A percentile compares a stretch with the other conserved stretches of the same genome.
phyloP scores from a whole-genome alignment of 2,113 vertebrate species.

The Chloroceryle aenea region DNA sequence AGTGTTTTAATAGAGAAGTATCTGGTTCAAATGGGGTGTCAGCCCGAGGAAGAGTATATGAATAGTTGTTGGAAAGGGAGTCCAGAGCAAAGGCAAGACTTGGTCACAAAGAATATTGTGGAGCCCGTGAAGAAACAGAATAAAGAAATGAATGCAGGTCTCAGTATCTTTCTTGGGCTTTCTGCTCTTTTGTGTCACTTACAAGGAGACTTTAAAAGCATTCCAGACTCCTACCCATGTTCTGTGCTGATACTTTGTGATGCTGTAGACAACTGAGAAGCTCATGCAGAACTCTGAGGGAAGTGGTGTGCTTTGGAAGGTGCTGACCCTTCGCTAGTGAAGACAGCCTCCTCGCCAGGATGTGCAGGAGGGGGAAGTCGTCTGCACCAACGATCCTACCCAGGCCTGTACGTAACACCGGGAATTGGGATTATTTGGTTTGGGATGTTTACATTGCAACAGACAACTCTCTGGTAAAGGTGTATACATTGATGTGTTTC shows the following conservation, averaged over 20 bases:
- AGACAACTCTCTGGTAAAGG: background rate
- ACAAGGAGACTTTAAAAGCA: accelerated
- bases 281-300: background rate
- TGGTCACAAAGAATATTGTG: background rate
- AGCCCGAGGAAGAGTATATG: background rate
- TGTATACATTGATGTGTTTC: background rate
- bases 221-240: background rate
- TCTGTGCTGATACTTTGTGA: background rate
- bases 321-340: background rate
- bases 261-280: too few relatives aligned
- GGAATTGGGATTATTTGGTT: background rate
- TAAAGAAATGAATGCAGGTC: background rate
- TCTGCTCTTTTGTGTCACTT: background rate
- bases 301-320: background rate
- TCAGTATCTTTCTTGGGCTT: background rate
- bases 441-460: background rate
- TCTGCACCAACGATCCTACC: background rate
- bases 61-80: background rate
- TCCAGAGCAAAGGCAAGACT: background rate
- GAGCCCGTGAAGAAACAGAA: background rate
- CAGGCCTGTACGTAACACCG: background rate
- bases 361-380: background rate
- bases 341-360: background rate
- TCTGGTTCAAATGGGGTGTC: background rate
- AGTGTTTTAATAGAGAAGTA: background rate